Conservation (phyloP, 2,113 vertebrate genomes). For the Balaeniceps rex region DNA sequence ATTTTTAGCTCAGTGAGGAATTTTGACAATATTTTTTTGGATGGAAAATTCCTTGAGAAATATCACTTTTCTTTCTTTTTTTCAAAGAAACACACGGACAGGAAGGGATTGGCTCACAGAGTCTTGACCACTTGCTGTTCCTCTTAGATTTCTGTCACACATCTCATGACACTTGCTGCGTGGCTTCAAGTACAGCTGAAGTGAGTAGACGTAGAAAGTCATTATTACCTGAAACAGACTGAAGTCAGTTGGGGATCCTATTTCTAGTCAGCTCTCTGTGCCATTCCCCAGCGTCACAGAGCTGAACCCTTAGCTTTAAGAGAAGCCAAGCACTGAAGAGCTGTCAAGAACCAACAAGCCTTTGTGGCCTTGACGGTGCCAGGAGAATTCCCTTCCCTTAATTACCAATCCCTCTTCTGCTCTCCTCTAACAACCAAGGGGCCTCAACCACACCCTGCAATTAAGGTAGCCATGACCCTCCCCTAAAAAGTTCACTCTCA, state of each 20-base stretch:
- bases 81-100: not conserved
- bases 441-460: not conserved
- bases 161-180: not conserved
- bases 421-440: not conserved
- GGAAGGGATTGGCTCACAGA: not conserved
- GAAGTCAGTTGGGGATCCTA: not conserved
- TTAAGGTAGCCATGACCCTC: not conserved
- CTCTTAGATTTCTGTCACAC: not conserved
- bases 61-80: not conserved
- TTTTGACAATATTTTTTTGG: not conserved
- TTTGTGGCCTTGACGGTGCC: not conserved
- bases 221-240: not conserved
- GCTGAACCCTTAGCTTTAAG: not conserved
- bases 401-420: not conserved
- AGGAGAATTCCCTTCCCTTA: not conserved
- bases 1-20: not conserved
- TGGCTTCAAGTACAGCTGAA: not conserved
- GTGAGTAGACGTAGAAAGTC: not conserved
- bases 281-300: not conserved
- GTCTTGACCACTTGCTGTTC: not conserved
- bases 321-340: not conserved
- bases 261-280: not conserved
- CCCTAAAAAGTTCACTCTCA: not conserved
- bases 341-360: not conserved
- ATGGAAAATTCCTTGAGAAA: not conserved